phyloP scores from a whole-genome alignment of 2,113 vertebrate genomes.

The Castor canadensis region DNA sequence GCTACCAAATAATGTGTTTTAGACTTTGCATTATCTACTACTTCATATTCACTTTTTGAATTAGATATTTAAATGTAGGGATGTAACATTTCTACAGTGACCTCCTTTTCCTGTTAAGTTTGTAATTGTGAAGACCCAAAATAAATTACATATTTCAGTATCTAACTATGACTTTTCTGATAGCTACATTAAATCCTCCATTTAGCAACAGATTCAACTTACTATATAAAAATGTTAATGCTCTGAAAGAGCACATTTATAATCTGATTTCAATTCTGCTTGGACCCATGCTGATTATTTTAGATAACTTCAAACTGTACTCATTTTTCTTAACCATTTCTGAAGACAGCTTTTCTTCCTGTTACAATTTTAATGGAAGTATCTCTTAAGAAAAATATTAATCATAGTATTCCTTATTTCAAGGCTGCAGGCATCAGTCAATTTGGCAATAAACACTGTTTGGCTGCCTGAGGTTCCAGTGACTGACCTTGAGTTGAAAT shows the following conservation, averaged over 20 bases:
- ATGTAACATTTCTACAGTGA: conserved; percentile 13
- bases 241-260: conserved; percentile 61
- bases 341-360: conserved; percentile 4
- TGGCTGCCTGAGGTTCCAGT: conserved; percentile 66
- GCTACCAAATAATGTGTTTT: conserved; percentile 69
- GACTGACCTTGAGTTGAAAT: conserved; percentile 70
- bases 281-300: background rate
- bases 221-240: conserved; percentile 53
- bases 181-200: conserved; percentile 16
- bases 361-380: conserved; percentile 54
- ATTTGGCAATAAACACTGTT: conserved; percentile 62
- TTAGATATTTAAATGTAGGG: conserved; percentile 29
- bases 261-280: conserved; percentile 56
- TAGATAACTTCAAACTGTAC: conserved; percentile 7
- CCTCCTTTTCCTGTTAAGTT: conserved; percentile 43
- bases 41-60: conserved; percentile 63
- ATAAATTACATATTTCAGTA: conserved; percentile 11
- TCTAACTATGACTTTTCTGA: background rate
- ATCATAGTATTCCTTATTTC: conserved; percentile 60
- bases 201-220: conserved; percentile 52
- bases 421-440: conserved; percentile 61
- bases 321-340: conserved; percentile 49
- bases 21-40: conserved; percentile 74
- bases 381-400: conserved; percentile 59
- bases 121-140: background rate